phyloP scores from a whole-genome alignment of 1,140 invertebrate genomes.

The Drosophila lini region DNA sequence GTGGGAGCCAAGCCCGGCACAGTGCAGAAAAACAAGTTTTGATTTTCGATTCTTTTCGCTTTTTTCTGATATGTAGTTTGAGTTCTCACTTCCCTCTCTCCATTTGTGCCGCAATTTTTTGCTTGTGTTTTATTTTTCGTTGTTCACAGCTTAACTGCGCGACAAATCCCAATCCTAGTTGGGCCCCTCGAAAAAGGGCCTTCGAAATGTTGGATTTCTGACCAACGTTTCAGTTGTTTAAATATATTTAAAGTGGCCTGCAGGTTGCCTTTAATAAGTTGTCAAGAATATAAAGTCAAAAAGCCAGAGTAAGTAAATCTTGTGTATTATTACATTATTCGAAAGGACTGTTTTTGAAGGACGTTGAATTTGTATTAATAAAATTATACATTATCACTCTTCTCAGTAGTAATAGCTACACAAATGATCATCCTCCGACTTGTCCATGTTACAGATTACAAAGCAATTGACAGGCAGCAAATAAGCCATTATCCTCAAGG shows the following conservation, averaged over 20 bases:
- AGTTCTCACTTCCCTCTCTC: not conserved
- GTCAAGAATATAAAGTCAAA: not conserved
- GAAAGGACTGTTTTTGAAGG: no score
- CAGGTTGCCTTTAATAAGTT: not conserved
- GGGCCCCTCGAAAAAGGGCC: not conserved
- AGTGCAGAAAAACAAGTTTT: conserved; percentile 43
- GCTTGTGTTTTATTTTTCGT: conserved; percentile 11
- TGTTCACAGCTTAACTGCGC: conserved; percentile 31
- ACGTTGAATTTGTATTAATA: no score
- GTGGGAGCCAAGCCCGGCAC: conserved; percentile 29
- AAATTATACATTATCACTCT: no score
- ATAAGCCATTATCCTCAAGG: not conserved
- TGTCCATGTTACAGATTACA: not conserved
- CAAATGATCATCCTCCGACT: not conserved
- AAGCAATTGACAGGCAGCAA: conserved; percentile 3
- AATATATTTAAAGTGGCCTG: not conserved
- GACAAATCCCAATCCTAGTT: conserved; percentile 21
- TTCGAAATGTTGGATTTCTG: conserved; percentile 13
- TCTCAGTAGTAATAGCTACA: not conserved
- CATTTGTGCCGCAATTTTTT: not conserved
- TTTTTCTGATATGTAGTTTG: conserved; percentile 17
- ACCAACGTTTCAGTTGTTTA: not conserved
- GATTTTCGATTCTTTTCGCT: conserved; percentile 46
- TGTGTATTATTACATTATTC: no score
- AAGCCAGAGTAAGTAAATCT: not conserved